These are phyloP conservation scores for Cryptoblepharus egeriae DNA, from an alignment of 2,797 vertebrate genomes.

Conservation along the genomic window DNA sequence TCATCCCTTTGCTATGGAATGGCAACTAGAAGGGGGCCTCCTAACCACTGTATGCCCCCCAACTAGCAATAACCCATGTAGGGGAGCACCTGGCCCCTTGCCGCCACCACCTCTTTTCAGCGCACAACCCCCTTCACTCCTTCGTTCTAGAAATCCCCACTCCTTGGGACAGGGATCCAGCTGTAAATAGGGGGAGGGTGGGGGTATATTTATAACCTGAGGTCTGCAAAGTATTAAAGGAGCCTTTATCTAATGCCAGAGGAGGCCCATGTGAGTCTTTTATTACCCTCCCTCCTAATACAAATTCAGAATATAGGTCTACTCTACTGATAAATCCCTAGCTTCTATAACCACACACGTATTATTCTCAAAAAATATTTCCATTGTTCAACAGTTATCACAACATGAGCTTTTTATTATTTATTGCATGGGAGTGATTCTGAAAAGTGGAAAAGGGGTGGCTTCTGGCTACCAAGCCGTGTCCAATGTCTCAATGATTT, in stretches of 20 bases:
- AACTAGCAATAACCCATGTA: conserved; percentile 38
- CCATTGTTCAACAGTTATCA: not conserved
- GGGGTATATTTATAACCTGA: conserved; percentile 30
- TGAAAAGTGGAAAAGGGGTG: not conserved
- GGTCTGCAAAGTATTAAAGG: conserved; percentile 45
- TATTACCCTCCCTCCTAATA: not conserved
- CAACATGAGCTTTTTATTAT: not conserved
- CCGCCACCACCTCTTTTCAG: not conserved
- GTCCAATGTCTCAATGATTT: too few species aligned
- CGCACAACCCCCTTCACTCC: conserved; percentile 2
- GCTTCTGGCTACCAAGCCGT: not conserved
- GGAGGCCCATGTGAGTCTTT: conserved; percentile 15
- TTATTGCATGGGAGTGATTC: not conserved
- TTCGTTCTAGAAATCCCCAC: conserved; percentile 9
- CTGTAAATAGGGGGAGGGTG: conserved; percentile 33
- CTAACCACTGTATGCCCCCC: not conserved
- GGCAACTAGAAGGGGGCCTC: conserved; percentile 3
- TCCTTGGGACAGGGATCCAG: conserved; percentile 8
- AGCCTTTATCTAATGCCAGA: conserved; percentile 30
- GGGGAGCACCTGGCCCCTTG: not conserved
- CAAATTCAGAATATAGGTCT: not conserved
- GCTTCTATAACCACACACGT: not conserved
- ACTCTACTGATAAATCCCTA: not conserved
- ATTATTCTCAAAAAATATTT: not conserved
- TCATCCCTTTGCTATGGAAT: conserved; percentile 15